Base-by-base conservation (phyloP, 1,140 invertebrate species). In the Elysia chlorotica region DNA sequence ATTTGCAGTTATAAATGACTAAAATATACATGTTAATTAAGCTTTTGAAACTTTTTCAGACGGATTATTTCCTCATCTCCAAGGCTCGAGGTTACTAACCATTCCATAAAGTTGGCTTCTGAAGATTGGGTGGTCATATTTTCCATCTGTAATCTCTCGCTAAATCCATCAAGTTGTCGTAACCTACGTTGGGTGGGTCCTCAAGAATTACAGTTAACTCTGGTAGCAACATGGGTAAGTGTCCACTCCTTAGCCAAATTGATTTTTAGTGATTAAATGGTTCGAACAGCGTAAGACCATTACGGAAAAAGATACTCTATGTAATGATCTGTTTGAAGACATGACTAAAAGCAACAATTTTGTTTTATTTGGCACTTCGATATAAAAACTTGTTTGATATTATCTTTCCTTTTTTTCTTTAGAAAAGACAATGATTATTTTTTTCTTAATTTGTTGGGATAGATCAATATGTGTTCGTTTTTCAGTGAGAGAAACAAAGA, bases 181-280 rank as follows among this genome's bases (percentile, higher is more conserved):
- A 56, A 56, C 25, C 54, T 69, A 31, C 53, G 67, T 35, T 69
- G 67, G 67, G 59, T 3, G 35, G 54, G 56, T 37, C 30, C 48
- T n/a, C 6, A 23, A 21, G 67, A 69, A 38, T 56, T 69, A 37
- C 67, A 69, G 30, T 23, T 69, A 6, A 69, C 67, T 28, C 41
- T 69, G 1, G 38, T 59, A 59, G 67, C 67, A 36, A 56, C n/a
- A 37, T 61, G 54, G 54, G 67, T 69, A 59, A 54, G 48, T 68
- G 48, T 19, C 21, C 28, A 48, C 4, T 2, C 30, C 17, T 33
- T n/a, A 35, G 2, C 2, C 36, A 28, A 35, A 68, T 31, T 25
- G 33, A 28, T 33, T 68, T 38, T 38, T 4, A 38, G 6, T 28
- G 17, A 63, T 41, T 37, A 5, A 25, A 31, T 19, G 28, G 31